phyloP scores from a whole-genome alignment of 2,797 vertebrate genomes.

The Aphelocoma californica region DNA sequence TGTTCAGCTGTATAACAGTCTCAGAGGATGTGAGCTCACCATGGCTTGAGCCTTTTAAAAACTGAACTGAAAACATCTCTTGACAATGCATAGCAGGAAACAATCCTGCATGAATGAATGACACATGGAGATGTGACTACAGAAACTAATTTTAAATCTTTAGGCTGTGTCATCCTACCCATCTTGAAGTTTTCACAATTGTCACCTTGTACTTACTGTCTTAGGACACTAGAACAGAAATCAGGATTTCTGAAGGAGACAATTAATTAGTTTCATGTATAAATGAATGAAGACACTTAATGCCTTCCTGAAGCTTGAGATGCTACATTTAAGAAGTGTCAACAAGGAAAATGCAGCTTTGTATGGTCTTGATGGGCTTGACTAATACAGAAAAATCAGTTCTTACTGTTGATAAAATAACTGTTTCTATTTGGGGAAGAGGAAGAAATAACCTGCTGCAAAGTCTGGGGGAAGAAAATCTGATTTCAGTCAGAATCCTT shows the following conservation, averaged over 20 bases:
- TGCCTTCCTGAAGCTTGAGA: background rate
- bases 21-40: background rate
- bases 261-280: background rate
- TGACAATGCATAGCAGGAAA: background rate
- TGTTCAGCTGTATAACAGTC: background rate
- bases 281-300: background rate
- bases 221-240: background rate
- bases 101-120: background rate
- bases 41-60: background rate
- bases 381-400: background rate
- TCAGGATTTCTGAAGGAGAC: background rate
- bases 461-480: background rate
- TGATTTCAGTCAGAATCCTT: background rate
- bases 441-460: background rate
- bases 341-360: background rate
- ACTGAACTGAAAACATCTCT: background rate
- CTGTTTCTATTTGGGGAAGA: background rate
- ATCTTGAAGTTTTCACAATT: background rate
- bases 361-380: background rate
- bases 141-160: background rate
- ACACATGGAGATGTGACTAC: background rate
- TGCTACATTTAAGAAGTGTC: background rate
- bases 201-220: background rate
- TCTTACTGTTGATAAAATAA: background rate
- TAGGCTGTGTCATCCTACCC: background rate